Evolutionary conservation across 1,140 invertebrate genomes (phyloP), one percentile per base, ranked within the genome.

Genomic region (Drosophila persimilis): DNA sequence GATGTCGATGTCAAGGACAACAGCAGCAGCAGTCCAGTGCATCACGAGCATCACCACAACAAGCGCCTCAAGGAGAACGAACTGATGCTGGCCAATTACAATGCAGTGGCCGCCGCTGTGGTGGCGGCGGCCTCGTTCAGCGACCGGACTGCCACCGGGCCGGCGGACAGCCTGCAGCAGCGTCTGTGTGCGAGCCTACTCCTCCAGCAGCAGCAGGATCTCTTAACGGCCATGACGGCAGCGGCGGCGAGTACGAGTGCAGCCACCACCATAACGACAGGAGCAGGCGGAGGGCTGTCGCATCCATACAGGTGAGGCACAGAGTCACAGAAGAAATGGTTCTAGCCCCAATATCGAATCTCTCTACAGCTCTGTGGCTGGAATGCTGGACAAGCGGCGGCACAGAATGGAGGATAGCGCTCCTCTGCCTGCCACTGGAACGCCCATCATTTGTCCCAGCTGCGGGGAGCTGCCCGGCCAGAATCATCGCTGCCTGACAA

Each of bases 11-110:
- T 5, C 35, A 39, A 39, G 35, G 35, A 39, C 35, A 39, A 13
- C 35, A 39, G 35, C 35, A 39, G 35, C 35, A 39, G 35, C 58
- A 80, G 60, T 43, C 53, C 47, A 9, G 66, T 74, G 13, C 57
- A 50, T 2, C 2, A 60, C 39, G 55, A 60, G 39, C 47, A 61
- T 39, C n/a, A 56, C 13, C 64, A 59, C 46, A 90, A 59, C 46
- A 90, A 84, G 26, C 71, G 78, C 17, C 22, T 84, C 17, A 90
- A 83, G 51, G 73, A 90, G 26, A 88, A 75, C 31, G 77, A 90
- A 47, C 62, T 89, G 2, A 72, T 90, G 8, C 29, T 90, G 53
- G 89, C 73, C 50, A 90, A 84, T 26, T 84, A 75, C 35, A 86
- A 90, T 84, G 80, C 78, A 2, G 62, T 78, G 20, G 75, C 72